These are phyloP conservation scores for Desmophyllum pertusum DNA, from an alignment of 92 coral and sea anemone species.

Conservation along the genomic window DNA sequence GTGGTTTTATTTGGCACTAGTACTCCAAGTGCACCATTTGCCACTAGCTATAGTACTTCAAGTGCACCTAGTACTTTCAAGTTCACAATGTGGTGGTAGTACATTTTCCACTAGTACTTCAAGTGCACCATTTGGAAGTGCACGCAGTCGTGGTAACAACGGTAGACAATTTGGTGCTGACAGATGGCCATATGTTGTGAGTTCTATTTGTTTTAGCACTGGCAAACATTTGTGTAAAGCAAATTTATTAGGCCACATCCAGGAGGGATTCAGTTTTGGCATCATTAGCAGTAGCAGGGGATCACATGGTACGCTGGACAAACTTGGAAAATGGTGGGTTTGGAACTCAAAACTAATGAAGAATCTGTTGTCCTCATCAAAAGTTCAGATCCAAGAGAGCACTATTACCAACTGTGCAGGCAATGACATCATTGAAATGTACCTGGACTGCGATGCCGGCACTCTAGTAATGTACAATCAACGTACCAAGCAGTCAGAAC, in stretches of 20 bases:
- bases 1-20: too few relatives aligned
- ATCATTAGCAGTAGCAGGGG: neutral
- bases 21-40: too few relatives aligned
- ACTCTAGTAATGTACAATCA: constrained; percentile 9
- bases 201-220: constrained; percentile 9
- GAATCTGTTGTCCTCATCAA: neutral
- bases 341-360: neutral
- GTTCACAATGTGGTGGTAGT: too few relatives aligned
- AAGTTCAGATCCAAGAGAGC: neutral
- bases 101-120: too few relatives aligned
- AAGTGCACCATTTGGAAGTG: neutral
- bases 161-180: neutral
- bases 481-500: constrained; percentile 6
- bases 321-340: constrained; percentile 24
- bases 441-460: constrained; percentile 23
- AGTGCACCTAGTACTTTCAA: too few relatives aligned
- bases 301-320: neutral
- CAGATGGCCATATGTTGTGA: neutral
- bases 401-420: neutral
- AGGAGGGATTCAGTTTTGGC: constrained; percentile 4
- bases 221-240: constrained; percentile 23
- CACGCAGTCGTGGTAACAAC: neutral
- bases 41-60: too few relatives aligned
- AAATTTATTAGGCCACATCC: neutral
- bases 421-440: constrained; percentile 17